Conservation (phyloP, 2,797 vertebrate genomes). For the Onychomys leucogaster region DNA sequence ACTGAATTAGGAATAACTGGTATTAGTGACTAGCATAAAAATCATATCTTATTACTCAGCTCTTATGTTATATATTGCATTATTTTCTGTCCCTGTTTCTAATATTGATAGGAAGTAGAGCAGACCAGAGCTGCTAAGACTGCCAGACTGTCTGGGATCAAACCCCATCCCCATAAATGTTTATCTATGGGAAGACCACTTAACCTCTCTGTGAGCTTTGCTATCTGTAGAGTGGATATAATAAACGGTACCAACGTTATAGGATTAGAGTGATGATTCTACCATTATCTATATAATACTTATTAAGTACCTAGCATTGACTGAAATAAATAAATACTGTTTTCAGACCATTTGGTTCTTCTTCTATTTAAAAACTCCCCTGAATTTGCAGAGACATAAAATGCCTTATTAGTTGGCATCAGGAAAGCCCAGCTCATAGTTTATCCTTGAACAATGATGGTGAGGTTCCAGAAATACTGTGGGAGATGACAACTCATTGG, state of each 20-base stretch:
- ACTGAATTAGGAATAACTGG: constrained; percentile 31
- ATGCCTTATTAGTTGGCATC: not conserved
- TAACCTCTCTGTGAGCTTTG: not conserved
- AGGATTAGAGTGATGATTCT: not conserved
- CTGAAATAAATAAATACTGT: not conserved
- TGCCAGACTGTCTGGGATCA: not conserved
- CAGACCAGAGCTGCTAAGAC: not conserved
- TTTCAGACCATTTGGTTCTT: not conserved
- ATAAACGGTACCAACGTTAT: not conserved
- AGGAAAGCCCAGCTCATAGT: not conserved
- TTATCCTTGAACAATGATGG: not conserved
- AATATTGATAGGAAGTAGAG: not conserved
- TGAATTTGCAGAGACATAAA: not conserved
- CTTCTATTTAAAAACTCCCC: not conserved
- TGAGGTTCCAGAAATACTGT: not conserved
- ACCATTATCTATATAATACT: not conserved
- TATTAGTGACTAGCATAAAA: constrained; percentile 37
- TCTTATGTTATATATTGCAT: not conserved
- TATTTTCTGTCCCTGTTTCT: not conserved
- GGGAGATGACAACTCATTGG: not conserved
- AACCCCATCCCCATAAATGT: not conserved
- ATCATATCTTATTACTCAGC: not conserved
- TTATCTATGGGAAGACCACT: not conserved
- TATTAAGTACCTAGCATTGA: not conserved
- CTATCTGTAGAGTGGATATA: not conserved